Evolutionary conservation across 2,113 vertebrate species (phyloP).

Genomic region (Calidris pygmaea): DNA sequence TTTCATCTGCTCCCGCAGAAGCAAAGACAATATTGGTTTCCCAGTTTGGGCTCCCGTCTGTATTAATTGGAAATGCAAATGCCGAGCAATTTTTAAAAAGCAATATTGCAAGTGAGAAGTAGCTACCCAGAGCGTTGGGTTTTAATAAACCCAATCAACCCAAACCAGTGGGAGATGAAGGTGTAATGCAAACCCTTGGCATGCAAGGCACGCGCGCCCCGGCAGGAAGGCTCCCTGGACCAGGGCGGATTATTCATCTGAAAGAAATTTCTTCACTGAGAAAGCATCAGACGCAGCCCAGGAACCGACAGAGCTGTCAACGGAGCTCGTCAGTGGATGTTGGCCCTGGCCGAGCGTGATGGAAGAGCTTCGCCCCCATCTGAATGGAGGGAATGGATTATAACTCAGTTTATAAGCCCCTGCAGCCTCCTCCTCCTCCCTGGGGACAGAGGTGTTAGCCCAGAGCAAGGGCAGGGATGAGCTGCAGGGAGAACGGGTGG

Average conservation of each 20-base stretch:
- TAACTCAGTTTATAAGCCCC: not conserved
- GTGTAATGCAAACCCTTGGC: not conserved
- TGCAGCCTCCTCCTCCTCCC: not conserved
- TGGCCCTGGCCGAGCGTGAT: not conserved
- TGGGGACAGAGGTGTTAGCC: not conserved
- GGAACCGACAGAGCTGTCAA: not conserved
- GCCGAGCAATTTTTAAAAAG: not conserved
- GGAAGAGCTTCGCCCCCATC: not conserved
- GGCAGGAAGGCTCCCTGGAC: not conserved
- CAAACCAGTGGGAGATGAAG: not conserved
- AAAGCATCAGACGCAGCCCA: accelerated
- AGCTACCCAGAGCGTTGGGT: not conserved
- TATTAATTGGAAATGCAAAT: not conserved
- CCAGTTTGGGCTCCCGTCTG: not conserved
- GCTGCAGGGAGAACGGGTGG: not conserved
- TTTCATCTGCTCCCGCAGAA: not conserved
- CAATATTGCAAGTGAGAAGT: not conserved
- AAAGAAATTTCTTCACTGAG: not conserved
- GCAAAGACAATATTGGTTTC: not conserved
- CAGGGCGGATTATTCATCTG: not conserved
- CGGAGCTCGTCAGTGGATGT: accelerated
- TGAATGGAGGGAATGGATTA: not conserved
- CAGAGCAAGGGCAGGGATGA: not conserved
- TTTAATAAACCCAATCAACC: not conserved
- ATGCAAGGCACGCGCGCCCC: accelerated